These are phyloP conservation scores for Gryllus longicercus DNA, from an alignment of 2,888 invertebrate species.

Conservation along the genomic window DNA sequence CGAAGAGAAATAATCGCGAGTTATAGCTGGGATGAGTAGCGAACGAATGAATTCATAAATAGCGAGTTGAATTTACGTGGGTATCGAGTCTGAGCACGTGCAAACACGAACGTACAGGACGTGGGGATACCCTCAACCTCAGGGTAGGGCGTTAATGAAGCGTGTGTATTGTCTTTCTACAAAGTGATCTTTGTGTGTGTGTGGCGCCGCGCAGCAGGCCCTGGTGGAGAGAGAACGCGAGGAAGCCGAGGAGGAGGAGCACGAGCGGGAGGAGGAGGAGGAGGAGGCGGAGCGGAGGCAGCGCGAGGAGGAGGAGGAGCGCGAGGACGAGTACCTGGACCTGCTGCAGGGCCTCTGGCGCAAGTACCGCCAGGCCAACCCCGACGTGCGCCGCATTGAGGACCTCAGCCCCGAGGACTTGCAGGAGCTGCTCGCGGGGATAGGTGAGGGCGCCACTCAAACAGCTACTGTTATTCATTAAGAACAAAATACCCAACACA, in stretches of 20 bases:
- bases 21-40: too few relatives aligned
- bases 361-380: constrained; percentile 54
- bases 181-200: too few relatives aligned
- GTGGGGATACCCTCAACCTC: too few relatives aligned
- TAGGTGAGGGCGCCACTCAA: constrained; percentile 29
- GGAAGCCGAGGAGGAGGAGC: constrained; percentile 45
- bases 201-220: too few relatives aligned
- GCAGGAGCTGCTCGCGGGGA: constrained; percentile 39
- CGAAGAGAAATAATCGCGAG: too few relatives aligned
- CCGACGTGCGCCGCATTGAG: constrained; percentile 39
- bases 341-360: constrained; percentile 57
- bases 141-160: too few relatives aligned
- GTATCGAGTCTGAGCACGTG: too few relatives aligned
- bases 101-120: too few relatives aligned
- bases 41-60: too few relatives aligned
- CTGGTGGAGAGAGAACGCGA: background rate
- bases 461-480: background rate
- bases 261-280: constrained; percentile 39
- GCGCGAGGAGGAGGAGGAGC: constrained; percentile 41
- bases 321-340: constrained; percentile 53
- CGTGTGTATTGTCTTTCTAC: too few relatives aligned
- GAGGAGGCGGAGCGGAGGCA: constrained; percentile 41
- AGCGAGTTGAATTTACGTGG: too few relatives aligned
- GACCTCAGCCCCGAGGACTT: constrained; percentile 40
- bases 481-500: background rate